A percentile compares a stretch with the other conserved stretches of the same genome.
Evolutionary conservation across 2,888 invertebrate species (phyloP).

Genomic region (Pterostichus madidus): DNA sequence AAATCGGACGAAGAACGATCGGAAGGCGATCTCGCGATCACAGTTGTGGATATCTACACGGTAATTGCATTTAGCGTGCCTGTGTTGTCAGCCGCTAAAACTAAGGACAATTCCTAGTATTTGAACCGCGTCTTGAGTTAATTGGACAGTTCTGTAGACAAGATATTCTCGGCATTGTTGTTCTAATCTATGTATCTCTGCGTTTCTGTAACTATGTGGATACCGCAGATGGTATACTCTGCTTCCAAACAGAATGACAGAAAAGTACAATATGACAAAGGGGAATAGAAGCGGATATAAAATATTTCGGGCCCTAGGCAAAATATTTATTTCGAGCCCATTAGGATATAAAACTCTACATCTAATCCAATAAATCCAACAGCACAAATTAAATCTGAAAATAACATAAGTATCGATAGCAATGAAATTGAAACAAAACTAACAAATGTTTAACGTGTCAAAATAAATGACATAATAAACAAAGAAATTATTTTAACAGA

Average conservation of each 20-base stretch:
- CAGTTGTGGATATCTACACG: constrained; percentile 22
- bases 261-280: background rate
- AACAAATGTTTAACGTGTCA: too few relatives aligned
- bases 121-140: constrained; percentile 64
- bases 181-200: constrained; percentile 61
- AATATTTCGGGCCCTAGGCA: too few relatives aligned
- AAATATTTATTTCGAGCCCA: too few relatives aligned
- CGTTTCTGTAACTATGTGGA: constrained; percentile 38
- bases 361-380: too few relatives aligned
- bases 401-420: too few relatives aligned
- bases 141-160: constrained; percentile 66
- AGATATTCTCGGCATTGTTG: constrained; percentile 64
- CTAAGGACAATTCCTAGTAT: constrained; percentile 61
- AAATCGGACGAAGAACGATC: constrained; percentile 8
- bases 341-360: too few relatives aligned
- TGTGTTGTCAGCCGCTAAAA: constrained; percentile 43
- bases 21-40: constrained; percentile 24
- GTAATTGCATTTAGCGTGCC: constrained; percentile 48
- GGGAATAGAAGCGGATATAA: too few relatives aligned
- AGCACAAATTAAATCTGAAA: too few relatives aligned
- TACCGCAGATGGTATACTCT: background rate
- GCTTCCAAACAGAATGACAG: background rate
- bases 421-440: too few relatives aligned
- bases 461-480: too few relatives aligned
- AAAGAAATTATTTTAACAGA: too few relatives aligned